These are phyloP conservation scores for Scelioninae gen. 1 DNA, from an alignment of 2,888 invertebrate genomes.

Conservation along the genomic window DNA sequence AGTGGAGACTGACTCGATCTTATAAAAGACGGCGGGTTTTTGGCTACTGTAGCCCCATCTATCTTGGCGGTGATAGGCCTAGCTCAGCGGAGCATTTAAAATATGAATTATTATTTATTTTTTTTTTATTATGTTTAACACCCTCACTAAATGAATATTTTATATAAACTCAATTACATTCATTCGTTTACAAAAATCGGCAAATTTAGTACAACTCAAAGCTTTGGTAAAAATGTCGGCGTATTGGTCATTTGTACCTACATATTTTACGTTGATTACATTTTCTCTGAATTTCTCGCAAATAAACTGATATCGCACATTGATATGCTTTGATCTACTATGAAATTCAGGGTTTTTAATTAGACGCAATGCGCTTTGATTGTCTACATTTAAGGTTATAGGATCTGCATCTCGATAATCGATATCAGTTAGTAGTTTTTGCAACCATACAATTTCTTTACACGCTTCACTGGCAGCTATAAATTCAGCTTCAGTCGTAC, in stretches of 20 bases:
- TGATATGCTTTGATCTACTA: constrained; percentile 72
- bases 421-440: constrained; percentile 26
- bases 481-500: constrained; percentile 74
- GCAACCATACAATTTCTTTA: constrained; percentile 68
- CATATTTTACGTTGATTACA: neutral
- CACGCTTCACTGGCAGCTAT: constrained; percentile 73
- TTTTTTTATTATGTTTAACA: no score
- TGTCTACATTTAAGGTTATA: constrained; percentile 60
- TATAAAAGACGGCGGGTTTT: no score
- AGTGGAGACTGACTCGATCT: no score
- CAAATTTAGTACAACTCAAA: neutral
- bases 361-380: constrained; percentile 71
- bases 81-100: neutral
- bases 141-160: constrained; percentile 2
- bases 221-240: constrained; percentile 25
- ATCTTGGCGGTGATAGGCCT: no score
- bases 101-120: neutral
- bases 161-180: constrained; percentile 1
- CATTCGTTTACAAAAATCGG: neutral
- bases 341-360: constrained; percentile 73
- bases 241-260: neutral
- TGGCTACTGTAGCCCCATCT: no score
- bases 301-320: constrained; percentile 49
- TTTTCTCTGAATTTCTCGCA: constrained; percentile 12
- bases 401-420: constrained; percentile 5